phyloP scores from a whole-genome alignment of 2,888 invertebrate species.

The Marasmarcha lunaedactyla region DNA sequence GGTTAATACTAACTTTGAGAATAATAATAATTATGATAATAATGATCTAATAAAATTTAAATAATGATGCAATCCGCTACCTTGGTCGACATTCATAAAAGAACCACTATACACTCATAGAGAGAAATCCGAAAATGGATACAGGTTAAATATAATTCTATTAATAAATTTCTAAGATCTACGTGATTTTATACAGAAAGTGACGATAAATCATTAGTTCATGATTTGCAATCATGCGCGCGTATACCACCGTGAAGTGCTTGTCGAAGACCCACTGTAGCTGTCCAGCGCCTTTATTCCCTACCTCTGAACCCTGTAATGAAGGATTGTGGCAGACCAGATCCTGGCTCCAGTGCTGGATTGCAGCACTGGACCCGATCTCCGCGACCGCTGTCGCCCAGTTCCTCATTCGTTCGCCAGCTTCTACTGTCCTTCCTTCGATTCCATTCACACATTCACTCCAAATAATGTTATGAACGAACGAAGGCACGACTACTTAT shows the following conservation, averaged over 20 bases:
- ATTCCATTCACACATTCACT: slow-evolving; percentile 11
- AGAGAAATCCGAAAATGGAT: slow-evolving; percentile 69
- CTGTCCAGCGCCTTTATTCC: slow-evolving; percentile 34
- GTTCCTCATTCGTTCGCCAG: slow-evolving; percentile 18
- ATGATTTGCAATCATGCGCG: slow-evolving; percentile 65
- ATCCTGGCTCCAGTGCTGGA: background rate
- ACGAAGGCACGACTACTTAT: slow-evolving; percentile 66
- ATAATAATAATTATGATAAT: slow-evolving; percentile 43
- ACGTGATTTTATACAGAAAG: slow-evolving; percentile 61
- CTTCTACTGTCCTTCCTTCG: slow-evolving; percentile 17
- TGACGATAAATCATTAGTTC: slow-evolving; percentile 52
- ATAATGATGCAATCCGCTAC: slow-evolving; percentile 65
- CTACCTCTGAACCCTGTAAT: slow-evolving; percentile 49
- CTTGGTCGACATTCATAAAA: slow-evolving; percentile 69
- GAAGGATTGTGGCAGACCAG: slow-evolving; percentile 26
- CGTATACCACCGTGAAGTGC: slow-evolving; percentile 66
- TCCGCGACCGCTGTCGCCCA: slow-evolving; percentile 19
- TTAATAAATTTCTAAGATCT: slow-evolving; percentile 62
- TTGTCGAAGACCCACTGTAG: slow-evolving; percentile 54
- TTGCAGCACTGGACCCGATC: slow-evolving; percentile 13
- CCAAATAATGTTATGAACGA: slow-evolving; percentile 44
- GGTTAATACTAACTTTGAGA: slow-evolving; percentile 63
- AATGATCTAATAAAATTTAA: slow-evolving; percentile 69
- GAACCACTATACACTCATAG: slow-evolving; percentile 70
- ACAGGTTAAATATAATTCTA: slow-evolving; percentile 67